These are phyloP conservation scores for Atopsyche davidsoni DNA, from an alignment of 1,140 invertebrate genomes.

Conservation along the genomic window DNA sequence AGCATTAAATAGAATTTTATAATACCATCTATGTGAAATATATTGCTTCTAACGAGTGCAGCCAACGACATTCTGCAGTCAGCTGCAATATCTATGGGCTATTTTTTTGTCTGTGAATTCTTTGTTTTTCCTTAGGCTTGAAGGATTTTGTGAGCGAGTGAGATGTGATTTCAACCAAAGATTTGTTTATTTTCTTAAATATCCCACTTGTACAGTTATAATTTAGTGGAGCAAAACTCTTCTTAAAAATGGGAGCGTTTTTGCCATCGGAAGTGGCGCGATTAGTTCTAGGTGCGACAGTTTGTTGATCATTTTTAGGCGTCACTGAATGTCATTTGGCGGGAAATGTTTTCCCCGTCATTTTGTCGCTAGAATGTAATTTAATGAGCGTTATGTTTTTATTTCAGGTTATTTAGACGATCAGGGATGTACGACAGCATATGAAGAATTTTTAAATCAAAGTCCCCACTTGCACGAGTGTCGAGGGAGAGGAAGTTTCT, in stretches of 20 bases:
- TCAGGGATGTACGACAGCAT: conserved; percentile 18
- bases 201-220: too few species aligned
- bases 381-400: not conserved
- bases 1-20: too few species aligned
- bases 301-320: conserved; percentile 15
- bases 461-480: conserved; percentile 25
- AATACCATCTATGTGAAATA: too few species aligned
- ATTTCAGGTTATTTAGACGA: conserved; percentile 27
- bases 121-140: too few species aligned
- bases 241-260: conserved; percentile 15
- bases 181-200: too few species aligned
- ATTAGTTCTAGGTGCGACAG: conserved; percentile 18
- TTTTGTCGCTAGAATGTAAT: not conserved
- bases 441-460: conserved; percentile 23
- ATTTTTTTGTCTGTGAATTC: too few species aligned
- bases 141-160: too few species aligned
- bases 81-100: too few species aligned
- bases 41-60: too few species aligned
- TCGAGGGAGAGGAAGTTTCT: conserved; percentile 21
- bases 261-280: conserved; percentile 18
- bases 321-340: conserved; percentile 18
- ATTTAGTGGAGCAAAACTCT: too few species aligned
- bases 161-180: too few species aligned
- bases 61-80: too few species aligned
- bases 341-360: conserved; percentile 18